phyloP scores from a whole-genome alignment of 1,140 invertebrate genomes.

The Drosophila guanche region DNA sequence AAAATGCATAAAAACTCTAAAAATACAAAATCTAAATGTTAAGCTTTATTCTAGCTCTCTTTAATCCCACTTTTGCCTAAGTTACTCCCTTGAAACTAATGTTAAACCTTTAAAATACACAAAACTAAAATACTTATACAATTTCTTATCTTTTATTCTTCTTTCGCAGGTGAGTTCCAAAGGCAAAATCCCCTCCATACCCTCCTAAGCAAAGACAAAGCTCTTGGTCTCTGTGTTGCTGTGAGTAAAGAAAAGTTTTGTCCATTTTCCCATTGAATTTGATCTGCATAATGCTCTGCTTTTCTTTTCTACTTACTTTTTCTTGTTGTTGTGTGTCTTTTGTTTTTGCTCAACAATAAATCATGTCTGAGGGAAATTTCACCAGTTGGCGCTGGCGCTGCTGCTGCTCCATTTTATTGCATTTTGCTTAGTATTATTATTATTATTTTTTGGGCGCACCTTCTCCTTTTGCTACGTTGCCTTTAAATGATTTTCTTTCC shows the following conservation, averaged over 20 bases:
- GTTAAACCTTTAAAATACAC: too few species aligned
- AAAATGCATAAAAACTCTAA: too few species aligned
- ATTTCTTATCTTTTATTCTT: slow-evolving; percentile 4
- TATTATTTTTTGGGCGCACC: slow-evolving; percentile 42
- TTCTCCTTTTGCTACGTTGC: slow-evolving; percentile 15
- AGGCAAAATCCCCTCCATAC: slow-evolving; percentile 2
- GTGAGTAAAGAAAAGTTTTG: slow-evolving; percentile 65
- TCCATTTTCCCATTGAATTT: slow-evolving; percentile 37
- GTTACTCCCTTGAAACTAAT: too few species aligned
- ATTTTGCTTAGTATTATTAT: slow-evolving; percentile 71
- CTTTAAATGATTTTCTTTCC: slow-evolving; percentile 60
- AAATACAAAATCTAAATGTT: too few species aligned
- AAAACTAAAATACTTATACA: too few species aligned
- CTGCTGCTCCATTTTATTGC: slow-evolving; percentile 76
- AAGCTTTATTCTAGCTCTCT: too few species aligned
- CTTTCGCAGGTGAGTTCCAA: slow-evolving; percentile 49
- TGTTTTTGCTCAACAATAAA: slow-evolving; percentile 60
- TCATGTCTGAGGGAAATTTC: slow-evolving; percentile 64
- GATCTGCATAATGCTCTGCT: slow-evolving; percentile 68
- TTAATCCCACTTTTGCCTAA: too few species aligned
- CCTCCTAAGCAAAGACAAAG: slow-evolving; percentile 25
- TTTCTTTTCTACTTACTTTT: slow-evolving; percentile 31
- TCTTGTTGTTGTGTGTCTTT: slow-evolving; percentile 17
- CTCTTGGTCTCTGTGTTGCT: slow-evolving; percentile 30
- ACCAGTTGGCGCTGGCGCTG: slow-evolving; percentile 52